Conservation (phyloP, 2,888 invertebrate genomes). For the Aspidapion aeneum region DNA sequence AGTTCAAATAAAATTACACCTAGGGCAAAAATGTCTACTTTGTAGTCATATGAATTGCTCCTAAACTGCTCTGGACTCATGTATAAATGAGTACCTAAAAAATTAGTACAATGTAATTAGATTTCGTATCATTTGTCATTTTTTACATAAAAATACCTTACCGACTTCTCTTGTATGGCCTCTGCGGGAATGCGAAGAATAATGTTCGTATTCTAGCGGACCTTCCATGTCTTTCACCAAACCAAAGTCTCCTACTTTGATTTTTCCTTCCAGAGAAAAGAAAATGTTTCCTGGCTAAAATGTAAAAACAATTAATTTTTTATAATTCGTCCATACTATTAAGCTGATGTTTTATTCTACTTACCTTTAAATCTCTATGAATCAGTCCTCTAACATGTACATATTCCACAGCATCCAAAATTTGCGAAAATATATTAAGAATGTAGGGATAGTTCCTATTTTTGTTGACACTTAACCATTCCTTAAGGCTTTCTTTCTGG, state of each 20-base stretch:
- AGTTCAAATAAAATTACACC: slow-evolving; percentile 94
- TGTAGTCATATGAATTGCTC: slow-evolving; percentile 75
- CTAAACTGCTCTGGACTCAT: slow-evolving; percentile 96
- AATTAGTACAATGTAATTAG: neutral
- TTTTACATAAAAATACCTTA: slow-evolving; percentile 30
- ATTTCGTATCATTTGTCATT: neutral
- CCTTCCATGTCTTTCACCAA: slow-evolving; percentile 87
- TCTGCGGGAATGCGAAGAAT: slow-evolving; percentile 17
- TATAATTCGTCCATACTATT: neutral
- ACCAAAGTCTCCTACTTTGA: slow-evolving; percentile 98
- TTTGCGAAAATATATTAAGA: slow-evolving; percentile 79
- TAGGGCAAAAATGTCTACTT: slow-evolving; percentile 93
- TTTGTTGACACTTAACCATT: slow-evolving; percentile 74
- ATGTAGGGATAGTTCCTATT: slow-evolving; percentile 53
- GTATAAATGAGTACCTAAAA: slow-evolving; percentile 84
- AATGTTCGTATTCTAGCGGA: slow-evolving; percentile 40
- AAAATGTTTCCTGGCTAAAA: slow-evolving; percentile 85
- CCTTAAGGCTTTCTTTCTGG: slow-evolving; percentile 80
- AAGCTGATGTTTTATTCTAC: neutral
- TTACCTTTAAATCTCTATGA: slow-evolving; percentile 92
- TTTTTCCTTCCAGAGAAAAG: slow-evolving; percentile 83
- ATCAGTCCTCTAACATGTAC: slow-evolving; percentile 91
- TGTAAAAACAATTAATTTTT: slow-evolving; percentile 6
- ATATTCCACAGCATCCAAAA: slow-evolving; percentile 92
- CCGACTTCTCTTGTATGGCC: slow-evolving; percentile 64